phyloP scores from a whole-genome alignment of 2,797 vertebrate genomes.

The Sebastes trivittatus region DNA sequence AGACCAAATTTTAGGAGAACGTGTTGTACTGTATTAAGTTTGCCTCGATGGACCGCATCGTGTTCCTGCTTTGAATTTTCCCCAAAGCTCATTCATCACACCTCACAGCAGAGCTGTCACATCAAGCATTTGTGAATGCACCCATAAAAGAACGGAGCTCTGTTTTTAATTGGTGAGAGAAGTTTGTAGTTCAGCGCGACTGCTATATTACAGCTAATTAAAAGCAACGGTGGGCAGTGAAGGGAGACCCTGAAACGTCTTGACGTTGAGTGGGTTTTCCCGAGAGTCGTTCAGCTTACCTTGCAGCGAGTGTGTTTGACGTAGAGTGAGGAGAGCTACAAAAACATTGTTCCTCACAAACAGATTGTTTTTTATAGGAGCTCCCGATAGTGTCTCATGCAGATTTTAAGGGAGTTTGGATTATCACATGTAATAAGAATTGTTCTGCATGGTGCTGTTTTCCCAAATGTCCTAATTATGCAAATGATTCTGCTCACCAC shows the following conservation, averaged over 20 bases:
- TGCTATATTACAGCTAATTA: conserved; percentile 48
- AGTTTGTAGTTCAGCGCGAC: conserved; percentile 17
- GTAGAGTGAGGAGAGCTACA: not conserved
- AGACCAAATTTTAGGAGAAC: not conserved
- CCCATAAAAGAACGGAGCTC: not conserved
- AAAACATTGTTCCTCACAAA: not conserved
- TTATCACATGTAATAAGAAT: not conserved
- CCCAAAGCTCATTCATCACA: conserved; percentile 32
- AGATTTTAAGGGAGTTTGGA: not conserved
- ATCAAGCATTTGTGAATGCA: conserved; percentile 17
- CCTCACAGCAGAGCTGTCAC: conserved; percentile 17
- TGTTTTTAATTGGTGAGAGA: conserved; percentile 34
- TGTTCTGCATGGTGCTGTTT: conserved; percentile 24
- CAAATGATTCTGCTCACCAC: conserved; percentile 41
- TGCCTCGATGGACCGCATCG: not conserved
- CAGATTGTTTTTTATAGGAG: not conserved
- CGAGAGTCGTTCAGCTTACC: not conserved
- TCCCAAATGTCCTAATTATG: conserved; percentile 66
- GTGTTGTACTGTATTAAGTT: not conserved
- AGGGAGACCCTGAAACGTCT: conserved; percentile 12
- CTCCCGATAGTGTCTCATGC: not conserved
- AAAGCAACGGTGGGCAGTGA: conserved; percentile 29
- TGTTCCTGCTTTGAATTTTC: conserved; percentile 23
- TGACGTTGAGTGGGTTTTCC: conserved; percentile 4
- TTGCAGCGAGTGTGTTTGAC: not conserved